Base-by-base conservation (phyloP, 2,113 vertebrate species). In the Epinephelus cyanopodus region DNA sequence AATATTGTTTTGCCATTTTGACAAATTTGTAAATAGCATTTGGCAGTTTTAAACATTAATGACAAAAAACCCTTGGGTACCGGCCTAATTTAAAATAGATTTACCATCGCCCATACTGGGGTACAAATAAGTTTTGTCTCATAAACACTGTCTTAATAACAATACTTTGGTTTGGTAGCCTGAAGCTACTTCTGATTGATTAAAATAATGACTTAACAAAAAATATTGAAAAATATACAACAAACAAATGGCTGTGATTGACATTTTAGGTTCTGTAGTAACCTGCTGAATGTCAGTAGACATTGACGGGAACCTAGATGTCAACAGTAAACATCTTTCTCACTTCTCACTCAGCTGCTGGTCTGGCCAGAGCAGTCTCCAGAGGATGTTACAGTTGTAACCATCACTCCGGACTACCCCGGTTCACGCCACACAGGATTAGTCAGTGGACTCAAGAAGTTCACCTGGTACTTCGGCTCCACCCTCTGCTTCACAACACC, bases 401-500 rank as follows among this genome's bases (percentile, higher is more conserved):
- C 98, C 81, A 97, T 99, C 5, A 97, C 98, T 2, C 98, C 98
- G 0, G 98, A 98, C 87, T 99, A 98, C 90, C 97, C 98, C 0
- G 97, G 97, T 0, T 94, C 96, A 18, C 94, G 94, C 7, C 98
- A 99, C 82, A 96, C 96, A 0, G 98, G 97, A 19, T 94, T 95
- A 70, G 96, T 99, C 85, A 95, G 91, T 1, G 96, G 95, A 76
- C 93, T 99, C 85, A 95, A 82, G 92, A 99, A 99, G 77, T 99
- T 98, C 87, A 97, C 96, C 1, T 82, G 94, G 47, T 99, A 99
- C 90, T 95, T 96, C 10, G 95, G 97, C 0, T 96, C 97, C 0
- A 96, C 96, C 18, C 95, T 99, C 65, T 99, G 98, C 67, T 99
- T 99, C 90, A 99, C 98, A 45, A 99, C 98, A 0, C 98, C 98